A percentile compares a stretch with the other conserved stretches of the same genome.
These are phyloP conservation scores for Apogon hyalosoma DNA, from an alignment of 2,797 vertebrate species.

Conservation along the genomic window DNA sequence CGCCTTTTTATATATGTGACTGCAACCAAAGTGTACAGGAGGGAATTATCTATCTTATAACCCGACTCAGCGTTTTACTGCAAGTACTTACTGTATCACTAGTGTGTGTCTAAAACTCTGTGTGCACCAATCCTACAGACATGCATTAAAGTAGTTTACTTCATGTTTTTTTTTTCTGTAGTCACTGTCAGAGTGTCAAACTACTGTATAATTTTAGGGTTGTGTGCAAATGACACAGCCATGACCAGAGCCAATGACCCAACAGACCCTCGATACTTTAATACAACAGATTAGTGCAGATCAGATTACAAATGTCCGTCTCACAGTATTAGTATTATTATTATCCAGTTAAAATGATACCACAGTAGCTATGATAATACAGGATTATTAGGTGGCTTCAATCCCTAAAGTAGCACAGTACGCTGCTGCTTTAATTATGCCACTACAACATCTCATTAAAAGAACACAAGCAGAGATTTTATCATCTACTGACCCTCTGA, in stretches of 20 bases:
- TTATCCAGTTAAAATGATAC: slow-evolving; percentile 50
- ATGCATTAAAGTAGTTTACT: not conserved
- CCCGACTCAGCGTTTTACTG: slow-evolving; percentile 45
- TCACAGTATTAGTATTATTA: slow-evolving; percentile 34
- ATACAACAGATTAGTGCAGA: slow-evolving; percentile 46
- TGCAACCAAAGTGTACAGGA: slow-evolving; percentile 33
- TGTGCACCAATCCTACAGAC: not conserved
- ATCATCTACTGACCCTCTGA: not conserved
- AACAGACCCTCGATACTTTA: slow-evolving; percentile 14
- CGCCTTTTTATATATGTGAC: not conserved
- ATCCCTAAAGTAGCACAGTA: slow-evolving; percentile 6
- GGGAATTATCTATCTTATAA: slow-evolving; percentile 20
- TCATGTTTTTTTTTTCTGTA: too few species aligned
- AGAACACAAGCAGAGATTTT: not conserved
- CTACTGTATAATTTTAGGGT: not conserved
- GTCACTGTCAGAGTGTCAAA: too few species aligned
- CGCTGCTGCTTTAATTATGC: not conserved
- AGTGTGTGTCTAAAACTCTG: not conserved
- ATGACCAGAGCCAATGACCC: not conserved
- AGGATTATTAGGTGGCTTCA: slow-evolving; percentile 34
- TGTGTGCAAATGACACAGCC: slow-evolving; percentile 8
- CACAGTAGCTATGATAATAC: slow-evolving; percentile 9
- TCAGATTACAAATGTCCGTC: slow-evolving; percentile 40
- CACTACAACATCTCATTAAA: slow-evolving; percentile 6
- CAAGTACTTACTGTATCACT: slow-evolving; percentile 29